A percentile compares a stretch with the other conserved stretches of the same genome.
Conservation (phyloP, 1,140 invertebrate species). For the Gonioctena quinquepunctata region DNA sequence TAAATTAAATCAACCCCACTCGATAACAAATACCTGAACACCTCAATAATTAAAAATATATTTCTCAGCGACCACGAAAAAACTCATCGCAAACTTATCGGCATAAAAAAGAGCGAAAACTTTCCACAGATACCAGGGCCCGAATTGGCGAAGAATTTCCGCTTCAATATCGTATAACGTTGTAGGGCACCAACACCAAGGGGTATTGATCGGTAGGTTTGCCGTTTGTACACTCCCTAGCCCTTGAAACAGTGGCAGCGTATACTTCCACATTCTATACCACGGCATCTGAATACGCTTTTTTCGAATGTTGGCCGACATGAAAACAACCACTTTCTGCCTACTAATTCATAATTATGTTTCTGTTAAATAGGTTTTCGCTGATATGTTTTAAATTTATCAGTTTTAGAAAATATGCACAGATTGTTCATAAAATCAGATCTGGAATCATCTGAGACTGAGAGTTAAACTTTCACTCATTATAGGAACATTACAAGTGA, state of each 20-base stretch:
- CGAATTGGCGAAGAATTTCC: neutral
- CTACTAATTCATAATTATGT: too few species aligned
- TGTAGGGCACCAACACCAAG: neutral
- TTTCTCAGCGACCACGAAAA: neutral
- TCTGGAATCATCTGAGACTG: too few species aligned
- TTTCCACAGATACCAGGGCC: neutral
- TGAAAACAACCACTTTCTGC: too few species aligned
- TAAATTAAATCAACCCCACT: too few species aligned
- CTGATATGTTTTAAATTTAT: too few species aligned
- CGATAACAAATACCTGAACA: neutral
- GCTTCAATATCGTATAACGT: neutral
- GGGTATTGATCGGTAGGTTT: neutral
- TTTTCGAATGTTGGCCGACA: too few species aligned
- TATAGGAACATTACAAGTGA: too few species aligned
- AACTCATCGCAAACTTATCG: neutral
- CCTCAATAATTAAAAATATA: neutral
- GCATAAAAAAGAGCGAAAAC: neutral
- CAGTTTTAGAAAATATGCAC: too few species aligned
- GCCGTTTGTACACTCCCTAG: neutral
- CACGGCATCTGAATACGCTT: too few species aligned
- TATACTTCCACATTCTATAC: neutral
- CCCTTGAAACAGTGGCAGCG: neutral
- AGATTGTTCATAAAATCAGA: too few species aligned
- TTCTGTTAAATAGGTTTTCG: too few species aligned
- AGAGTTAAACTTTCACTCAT: too few species aligned